These are phyloP conservation scores for Crotalus helleri DNA, from an alignment of 2,113 vertebrate genomes.

Conservation along the genomic window DNA sequence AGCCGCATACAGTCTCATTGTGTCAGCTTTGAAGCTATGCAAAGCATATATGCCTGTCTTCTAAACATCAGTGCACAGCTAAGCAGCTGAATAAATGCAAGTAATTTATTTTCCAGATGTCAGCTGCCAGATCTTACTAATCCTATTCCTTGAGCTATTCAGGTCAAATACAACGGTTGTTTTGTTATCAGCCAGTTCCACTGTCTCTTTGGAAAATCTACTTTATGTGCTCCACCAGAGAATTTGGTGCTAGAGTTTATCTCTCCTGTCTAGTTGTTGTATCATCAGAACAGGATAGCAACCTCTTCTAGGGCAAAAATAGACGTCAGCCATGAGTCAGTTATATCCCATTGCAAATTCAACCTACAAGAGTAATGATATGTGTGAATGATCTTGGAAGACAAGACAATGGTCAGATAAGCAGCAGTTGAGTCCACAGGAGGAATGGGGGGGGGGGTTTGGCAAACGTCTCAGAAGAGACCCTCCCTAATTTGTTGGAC, in stretches of 20 bases:
- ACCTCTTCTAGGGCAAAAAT: not conserved
- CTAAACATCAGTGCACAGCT: conserved; percentile 10
- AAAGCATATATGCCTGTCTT: conserved; percentile 26
- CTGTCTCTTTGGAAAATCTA: conserved; percentile 39
- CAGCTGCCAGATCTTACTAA: conserved; percentile 50
- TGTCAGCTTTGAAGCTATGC: conserved; percentile 35
- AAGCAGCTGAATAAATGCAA: conserved; percentile 44
- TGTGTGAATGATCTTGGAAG: not conserved
- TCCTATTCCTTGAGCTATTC: conserved; percentile 47
- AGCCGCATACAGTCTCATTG: not conserved
- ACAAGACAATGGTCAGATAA: not conserved
- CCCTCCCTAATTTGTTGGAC: not conserved
- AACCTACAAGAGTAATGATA: not conserved
- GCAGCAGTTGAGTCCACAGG: not conserved
- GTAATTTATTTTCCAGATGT: conserved; percentile 39
- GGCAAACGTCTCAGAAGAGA: not conserved
- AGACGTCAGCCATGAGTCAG: not conserved
- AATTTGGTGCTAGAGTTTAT: not conserved
- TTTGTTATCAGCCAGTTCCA: conserved; percentile 52
- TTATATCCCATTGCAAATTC: not conserved
- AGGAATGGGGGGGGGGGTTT: not conserved
- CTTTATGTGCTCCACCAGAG: not conserved
- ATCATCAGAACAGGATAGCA: not conserved
- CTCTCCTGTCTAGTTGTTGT: not conserved
- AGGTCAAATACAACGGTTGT: conserved; percentile 35